Conservation (phyloP, 2,888 invertebrate genomes). For the Sphaeridia pumilis region DNA sequence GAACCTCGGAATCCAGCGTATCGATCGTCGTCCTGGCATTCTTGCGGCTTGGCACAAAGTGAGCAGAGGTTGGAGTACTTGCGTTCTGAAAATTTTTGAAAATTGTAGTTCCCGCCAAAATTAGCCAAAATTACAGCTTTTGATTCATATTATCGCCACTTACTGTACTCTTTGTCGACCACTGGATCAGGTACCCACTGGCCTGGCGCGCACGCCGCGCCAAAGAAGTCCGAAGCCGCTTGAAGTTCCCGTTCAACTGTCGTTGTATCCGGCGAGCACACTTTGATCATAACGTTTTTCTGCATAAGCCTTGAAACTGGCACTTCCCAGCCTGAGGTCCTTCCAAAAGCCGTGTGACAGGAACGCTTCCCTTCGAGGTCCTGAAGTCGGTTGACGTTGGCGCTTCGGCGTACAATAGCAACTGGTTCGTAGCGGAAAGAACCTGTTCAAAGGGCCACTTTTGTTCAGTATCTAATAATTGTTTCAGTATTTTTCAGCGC, state of each 20-base stretch:
- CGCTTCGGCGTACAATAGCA: slow-evolving; percentile 62
- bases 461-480: too few relatives aligned
- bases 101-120: too few relatives aligned
- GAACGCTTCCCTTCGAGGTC: slow-evolving; percentile 57
- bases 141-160: slow-evolving; percentile 38
- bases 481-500: too few relatives aligned
- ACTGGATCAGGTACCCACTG: slow-evolving; percentile 64
- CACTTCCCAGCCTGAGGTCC: slow-evolving; percentile 74
- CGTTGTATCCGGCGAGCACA: slow-evolving; percentile 56
- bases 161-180: slow-evolving; percentile 60
- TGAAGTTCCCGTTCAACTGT: slow-evolving; percentile 69
- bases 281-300: slow-evolving; percentile 50
- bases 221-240: slow-evolving; percentile 66
- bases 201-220: slow-evolving; percentile 74
- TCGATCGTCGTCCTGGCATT: slow-evolving; percentile 68
- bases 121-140: neutral
- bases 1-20: slow-evolving; percentile 78
- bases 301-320: slow-evolving; percentile 52
- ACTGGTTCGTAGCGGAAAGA: slow-evolving; percentile 71
- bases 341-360: slow-evolving; percentile 75
- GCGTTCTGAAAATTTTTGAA: slow-evolving; percentile 52
- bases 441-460: slow-evolving; percentile 43
- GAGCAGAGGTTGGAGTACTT: slow-evolving; percentile 66
- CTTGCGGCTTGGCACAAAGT: slow-evolving; percentile 61
- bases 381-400: slow-evolving; percentile 54